Percentiles rank a stretch among this genome's conserved stretches.
These are phyloP conservation scores for Tenthredo amoena DNA, from an alignment of 2,888 invertebrate species.

Conservation along the genomic window DNA sequence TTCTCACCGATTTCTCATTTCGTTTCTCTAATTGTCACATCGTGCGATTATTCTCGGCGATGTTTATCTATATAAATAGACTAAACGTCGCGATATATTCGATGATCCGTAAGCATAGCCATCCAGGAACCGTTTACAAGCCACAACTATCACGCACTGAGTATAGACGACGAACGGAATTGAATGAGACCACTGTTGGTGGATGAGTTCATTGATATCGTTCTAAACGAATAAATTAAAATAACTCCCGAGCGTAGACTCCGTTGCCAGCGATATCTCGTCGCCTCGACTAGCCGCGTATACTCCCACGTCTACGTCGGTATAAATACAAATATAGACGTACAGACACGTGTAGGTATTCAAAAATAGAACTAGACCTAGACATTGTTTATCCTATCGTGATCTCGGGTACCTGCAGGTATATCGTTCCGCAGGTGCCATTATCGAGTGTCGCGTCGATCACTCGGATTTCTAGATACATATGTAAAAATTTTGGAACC, in stretches of 20 bases:
- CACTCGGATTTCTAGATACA: too few species aligned
- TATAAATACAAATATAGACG: constrained; percentile 2
- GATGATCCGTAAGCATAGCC: background rate
- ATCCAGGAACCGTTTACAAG: background rate
- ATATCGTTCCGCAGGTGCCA: background rate
- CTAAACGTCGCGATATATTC: background rate
- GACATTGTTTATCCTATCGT: constrained; percentile 13
- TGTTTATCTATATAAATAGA: too few species aligned
- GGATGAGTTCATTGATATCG: constrained; percentile 76
- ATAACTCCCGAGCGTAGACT: constrained; percentile 64
- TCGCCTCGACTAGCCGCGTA: background rate
- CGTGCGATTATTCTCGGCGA: background rate
- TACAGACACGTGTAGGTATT: background rate
- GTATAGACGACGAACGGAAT: constrained; percentile 60
- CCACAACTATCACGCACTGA: background rate
- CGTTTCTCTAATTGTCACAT: background rate
- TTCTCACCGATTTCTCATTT: background rate
- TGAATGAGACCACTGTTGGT: constrained; percentile 76
- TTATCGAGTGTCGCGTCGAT: background rate
- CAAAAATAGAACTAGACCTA: constrained; percentile 38
- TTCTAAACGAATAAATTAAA: constrained; percentile 75
- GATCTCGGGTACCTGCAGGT: background rate
- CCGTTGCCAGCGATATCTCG: constrained; percentile 39
- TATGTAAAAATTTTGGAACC: too few species aligned
- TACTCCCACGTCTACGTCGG: background rate